Base-by-base conservation (phyloP, 1,140 invertebrate genomes). In the Portunus trituberculatus region DNA sequence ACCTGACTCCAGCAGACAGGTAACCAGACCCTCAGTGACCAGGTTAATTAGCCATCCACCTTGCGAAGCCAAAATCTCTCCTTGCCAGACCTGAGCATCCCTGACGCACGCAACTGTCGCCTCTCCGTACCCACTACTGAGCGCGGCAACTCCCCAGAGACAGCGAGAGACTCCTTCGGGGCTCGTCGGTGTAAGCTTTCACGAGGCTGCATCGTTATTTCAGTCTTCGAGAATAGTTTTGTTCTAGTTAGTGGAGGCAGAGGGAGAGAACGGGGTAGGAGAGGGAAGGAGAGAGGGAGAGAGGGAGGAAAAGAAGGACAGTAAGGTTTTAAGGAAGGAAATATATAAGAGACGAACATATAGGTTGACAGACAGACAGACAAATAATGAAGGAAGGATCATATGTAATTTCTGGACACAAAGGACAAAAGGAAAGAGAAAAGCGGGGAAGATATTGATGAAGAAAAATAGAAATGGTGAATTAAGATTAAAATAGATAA, bases 251-350 rank as follows among this genome's bases (percentile, higher is more conserved):
- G 52, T 59, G 16, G 16, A 29, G 86, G 31, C 0, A 12, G 20
- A 88, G 12, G 31, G 86, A 25, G 31, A 29, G 86, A 39, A 8
- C 31, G 45, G 31, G 4, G 88, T 2, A 45, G 0, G 20, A n/a
- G 88, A 89, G 88, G 45, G 39, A 89, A n/a, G 20, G 39, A 89
- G 39, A 12, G 87, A 25, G 20, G 87, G 31, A 89, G 87, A 89
- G 87, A 89, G 88, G 59, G 31, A 52, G 52, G 67, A 52, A 92
- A 16, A 92, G 52, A 59, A 20, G 32, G 59, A 76, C 28, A 92
- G 4, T 25, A 46, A 89, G n/a, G 12, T 29, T 25, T 20, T 39
- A 48, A 25, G 12, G 16, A 46, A 10, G 28, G 89, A 6, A 48
- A 52, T 14, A 48, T 1, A 52, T 7, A 25, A 90, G n/a, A 48